These are phyloP conservation scores for Drosophila setosimentum DNA, from an alignment of 2,888 invertebrate species.

Conservation along the genomic window DNA sequence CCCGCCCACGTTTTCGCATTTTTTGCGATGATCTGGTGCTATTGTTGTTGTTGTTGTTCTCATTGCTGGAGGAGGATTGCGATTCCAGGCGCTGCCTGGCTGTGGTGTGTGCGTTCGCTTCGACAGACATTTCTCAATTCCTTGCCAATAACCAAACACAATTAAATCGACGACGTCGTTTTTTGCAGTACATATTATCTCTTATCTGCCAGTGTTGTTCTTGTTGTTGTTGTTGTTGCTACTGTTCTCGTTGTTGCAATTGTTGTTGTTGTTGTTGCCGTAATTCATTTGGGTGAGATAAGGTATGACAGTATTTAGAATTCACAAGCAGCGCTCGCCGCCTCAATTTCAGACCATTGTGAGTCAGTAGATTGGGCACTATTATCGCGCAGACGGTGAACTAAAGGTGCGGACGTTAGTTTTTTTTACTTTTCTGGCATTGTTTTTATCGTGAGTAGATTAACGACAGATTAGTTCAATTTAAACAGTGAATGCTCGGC, in stretches of 20 bases:
- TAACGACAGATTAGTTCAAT: background rate
- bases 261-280: background rate
- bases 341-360: background rate
- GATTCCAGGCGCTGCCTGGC: slow-evolving; percentile 21
- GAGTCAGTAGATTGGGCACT: slow-evolving; percentile 12
- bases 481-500: background rate
- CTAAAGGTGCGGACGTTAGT: background rate
- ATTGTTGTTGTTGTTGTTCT: slow-evolving; percentile 1
- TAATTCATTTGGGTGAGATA: slow-evolving; percentile 30
- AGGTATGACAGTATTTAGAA: slow-evolving; percentile 34
- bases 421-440: background rate
- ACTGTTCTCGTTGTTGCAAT: background rate
- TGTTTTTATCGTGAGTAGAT: background rate
- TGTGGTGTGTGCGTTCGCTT: slow-evolving; percentile 13
- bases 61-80: slow-evolving; percentile 5
- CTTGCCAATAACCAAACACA: slow-evolving; percentile 28
- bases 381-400: slow-evolving; percentile 3
- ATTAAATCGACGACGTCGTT: slow-evolving; percentile 20
- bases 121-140: slow-evolving; percentile 49
- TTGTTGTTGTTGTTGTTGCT: background rate
- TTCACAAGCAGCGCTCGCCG: background rate
- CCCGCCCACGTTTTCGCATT: slow-evolving; percentile 12
- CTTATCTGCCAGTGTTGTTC: slow-evolving; percentile 30
- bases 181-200: slow-evolving; percentile 23
- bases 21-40: slow-evolving; percentile 29